Base-by-base conservation (phyloP, 1,140 invertebrate genomes). In the Bombus cullumanus region DNA sequence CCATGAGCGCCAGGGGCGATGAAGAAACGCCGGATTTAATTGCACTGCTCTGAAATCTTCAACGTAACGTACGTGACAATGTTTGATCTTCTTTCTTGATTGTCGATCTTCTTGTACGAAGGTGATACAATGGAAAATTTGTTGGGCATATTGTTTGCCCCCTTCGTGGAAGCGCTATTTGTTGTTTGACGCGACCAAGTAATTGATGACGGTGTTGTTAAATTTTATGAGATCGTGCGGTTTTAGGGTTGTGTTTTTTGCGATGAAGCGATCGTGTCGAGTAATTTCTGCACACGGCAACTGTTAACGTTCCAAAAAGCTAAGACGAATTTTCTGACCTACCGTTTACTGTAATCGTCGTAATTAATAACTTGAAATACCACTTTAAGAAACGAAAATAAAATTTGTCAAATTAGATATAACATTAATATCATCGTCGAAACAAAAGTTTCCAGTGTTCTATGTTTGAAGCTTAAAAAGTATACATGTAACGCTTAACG, bases 1-100 rank as follows among this genome's bases (percentile, higher is more conserved):
- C 64, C 47, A 59, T 25, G 53, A 79, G 71, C 43, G 47, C 31
- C 66, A 1, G 4, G 13, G 22, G 37, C 31, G 37, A 57, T 31
- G 25, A 34, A 62, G 53, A 39, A 82, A 59, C 71, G 53, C n/a
- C 37, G 53, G 28, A 3, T 78, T 83, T 83, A 68, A 77, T 68
- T 41, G 47, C 62, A 9, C 15, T 34, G 28, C 28, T 22, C n/a
- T 41, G 68, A 41, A 72, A 37, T 53, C 66, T 2, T 28, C n/a
- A 34, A 64, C 62, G 62, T 57, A 41, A 28, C 31, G 47, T 43
- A n/a, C 53, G 71, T 34, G 31, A 76, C 81, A 37, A 68, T 47
- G 62, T 66, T 22, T 31, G 43, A 13, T 77, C 34, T 53, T 77
- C 34, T 41, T 53, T n/a, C 53, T 41, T 53, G 47, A 39, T 77